Base-by-base conservation (phyloP, 2,113 vertebrate species). In the Clarias magur region DNA sequence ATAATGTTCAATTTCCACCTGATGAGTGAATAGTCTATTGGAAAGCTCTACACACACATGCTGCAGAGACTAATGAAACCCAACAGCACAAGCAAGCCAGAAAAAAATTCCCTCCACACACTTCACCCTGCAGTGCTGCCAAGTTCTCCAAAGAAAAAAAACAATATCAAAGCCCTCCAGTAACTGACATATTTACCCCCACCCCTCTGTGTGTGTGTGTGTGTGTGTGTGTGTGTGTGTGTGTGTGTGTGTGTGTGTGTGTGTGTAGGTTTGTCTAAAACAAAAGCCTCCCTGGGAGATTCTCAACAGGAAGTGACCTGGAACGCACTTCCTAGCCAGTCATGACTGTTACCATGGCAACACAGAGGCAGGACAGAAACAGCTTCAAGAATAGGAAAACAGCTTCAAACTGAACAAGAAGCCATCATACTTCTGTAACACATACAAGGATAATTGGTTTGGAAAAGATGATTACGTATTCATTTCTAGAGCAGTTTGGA, bases 321-420 rank as follows among this genome's bases (percentile, higher is more conserved):
- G 86, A 85, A 91, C 67, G 27, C 88, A 87, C 81, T 63, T 84
- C 80, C 48, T 48, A 89, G 89, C 80, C 57, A 89, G 90, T 72
- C 88, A 90, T 12, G 12, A 19, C 81, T 2, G 92, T 94, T 91
- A 82, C 94, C 92, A 93, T 80, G 84, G 93, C 88, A 94, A 94
- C 93, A 54, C 81, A 78, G 91, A 87, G 84, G 73, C 30, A 87
- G 78, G 72, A 62, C 72, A 90, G 82, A 67, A 53, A 68, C 72
- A 87, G 30, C 30, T 34, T 34, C 48, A 23, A 25, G 86, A 60
- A 84, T 80, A 83, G 60, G 65, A 57, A 68, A 80, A 19, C 27
- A 65, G 62, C 34, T 80, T 78, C 13, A 57, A 21, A 68, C 30
- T 38, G 63, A 86, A 68, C 76, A 80, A 80, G 19, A 65, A 68